Evolutionary conservation across 2,888 invertebrate species (phyloP).

Genomic region (Hydroisotoma schaefferi): DNA sequence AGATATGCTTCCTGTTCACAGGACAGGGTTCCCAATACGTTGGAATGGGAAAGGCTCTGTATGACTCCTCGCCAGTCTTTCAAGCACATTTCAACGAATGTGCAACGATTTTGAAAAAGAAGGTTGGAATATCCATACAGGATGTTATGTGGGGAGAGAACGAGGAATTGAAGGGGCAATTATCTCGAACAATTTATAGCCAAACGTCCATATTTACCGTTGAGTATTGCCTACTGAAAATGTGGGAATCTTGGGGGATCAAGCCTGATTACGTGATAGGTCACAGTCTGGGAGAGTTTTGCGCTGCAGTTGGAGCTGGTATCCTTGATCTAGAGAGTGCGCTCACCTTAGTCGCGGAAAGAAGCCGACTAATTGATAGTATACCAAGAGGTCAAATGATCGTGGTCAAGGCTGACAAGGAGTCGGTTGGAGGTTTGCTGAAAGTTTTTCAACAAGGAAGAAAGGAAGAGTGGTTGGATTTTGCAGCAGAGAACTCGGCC

Average conservation of each 20-base stretch:
- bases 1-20: conserved; percentile 31
- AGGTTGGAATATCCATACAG: conserved; percentile 20
- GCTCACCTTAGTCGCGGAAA: conserved; percentile 22
- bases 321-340: conserved; percentile 23
- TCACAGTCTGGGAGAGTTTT: conserved; percentile 34
- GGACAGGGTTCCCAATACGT: conserved; percentile 33
- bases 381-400: conserved; percentile 31
- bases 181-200: conserved; percentile 16
- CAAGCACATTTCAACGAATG: conserved; percentile 24
- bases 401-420: conserved; percentile 20
- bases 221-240: conserved; percentile 26
- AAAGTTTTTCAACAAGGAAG: not conserved
- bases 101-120: conserved; percentile 14
- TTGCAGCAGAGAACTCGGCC: conserved; percentile 11
- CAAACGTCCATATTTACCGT: conserved; percentile 27
- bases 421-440: not conserved
- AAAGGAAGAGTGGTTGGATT: not conserved
- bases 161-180: no score
- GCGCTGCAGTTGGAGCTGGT: conserved; percentile 26
- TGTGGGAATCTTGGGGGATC: conserved; percentile 31
- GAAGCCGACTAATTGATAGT: conserved; percentile 29
- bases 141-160: conserved; percentile 12
- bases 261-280: conserved; percentile 28
- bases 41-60: conserved; percentile 24
- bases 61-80: conserved; percentile 25